phyloP scores from a whole-genome alignment of 2,113 vertebrate genomes.

The Galemys pyrenaicus region DNA sequence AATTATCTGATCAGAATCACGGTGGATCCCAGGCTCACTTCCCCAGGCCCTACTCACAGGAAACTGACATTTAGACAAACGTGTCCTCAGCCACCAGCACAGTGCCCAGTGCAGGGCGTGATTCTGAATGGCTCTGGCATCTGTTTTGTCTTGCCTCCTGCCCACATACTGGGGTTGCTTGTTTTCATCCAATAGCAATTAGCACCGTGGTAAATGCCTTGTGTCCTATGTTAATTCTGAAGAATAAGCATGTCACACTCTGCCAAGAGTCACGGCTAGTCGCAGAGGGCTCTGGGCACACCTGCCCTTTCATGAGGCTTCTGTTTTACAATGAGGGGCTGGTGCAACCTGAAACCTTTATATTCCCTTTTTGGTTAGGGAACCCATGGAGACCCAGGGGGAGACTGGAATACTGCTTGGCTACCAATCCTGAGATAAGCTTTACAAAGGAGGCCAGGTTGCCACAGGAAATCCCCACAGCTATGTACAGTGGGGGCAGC shows the following conservation, averaged over 20 bases:
- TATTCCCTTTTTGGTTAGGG: conserved; percentile 41
- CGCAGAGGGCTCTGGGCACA: conserved; percentile 49
- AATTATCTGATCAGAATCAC: not conserved
- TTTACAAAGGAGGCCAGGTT: not conserved
- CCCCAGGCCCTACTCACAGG: not conserved
- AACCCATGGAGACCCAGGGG: conserved; percentile 33
- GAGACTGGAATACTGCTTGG: not conserved
- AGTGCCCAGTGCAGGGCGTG: not conserved
- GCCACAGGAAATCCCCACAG: not conserved
- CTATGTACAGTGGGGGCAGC: not conserved
- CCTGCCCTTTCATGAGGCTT: conserved; percentile 74
- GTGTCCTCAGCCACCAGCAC: conserved; percentile 28
- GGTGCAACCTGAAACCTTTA: not conserved
- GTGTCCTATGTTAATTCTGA: conserved; percentile 81
- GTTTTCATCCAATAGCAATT: conserved; percentile 83
- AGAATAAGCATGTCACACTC: conserved; percentile 82
- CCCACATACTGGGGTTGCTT: conserved; percentile 83
- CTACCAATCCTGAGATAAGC: not conserved
- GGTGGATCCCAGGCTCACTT: not conserved
- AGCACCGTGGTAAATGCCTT: conserved; percentile 84
- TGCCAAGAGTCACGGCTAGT: conserved; percentile 81
- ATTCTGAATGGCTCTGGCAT: conserved; percentile 62
- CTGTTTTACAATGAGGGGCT: conserved; percentile 78
- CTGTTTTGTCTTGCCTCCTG: conserved; percentile 79
- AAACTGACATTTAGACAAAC: conserved; percentile 73